These are phyloP conservation scores for Chloromyia formosa DNA, from an alignment of 2,888 invertebrate species.

Conservation along the genomic window DNA sequence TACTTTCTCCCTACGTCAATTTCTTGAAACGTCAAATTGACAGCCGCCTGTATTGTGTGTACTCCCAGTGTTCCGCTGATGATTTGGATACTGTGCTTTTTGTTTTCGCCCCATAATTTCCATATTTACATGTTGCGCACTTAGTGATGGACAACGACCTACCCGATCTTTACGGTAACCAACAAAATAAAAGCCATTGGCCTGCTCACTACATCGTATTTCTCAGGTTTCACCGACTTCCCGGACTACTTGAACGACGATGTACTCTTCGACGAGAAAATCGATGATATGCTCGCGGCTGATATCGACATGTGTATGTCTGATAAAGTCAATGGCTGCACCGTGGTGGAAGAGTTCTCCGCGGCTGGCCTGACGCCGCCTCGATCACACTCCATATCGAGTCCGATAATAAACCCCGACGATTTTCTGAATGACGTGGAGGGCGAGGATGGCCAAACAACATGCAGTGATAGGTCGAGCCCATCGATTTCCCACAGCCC, in stretches of 20 bases:
- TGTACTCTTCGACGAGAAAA: slow-evolving; percentile 33
- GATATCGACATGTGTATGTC: slow-evolving; percentile 27
- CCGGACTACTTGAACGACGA: slow-evolving; percentile 19
- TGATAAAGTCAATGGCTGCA: neutral
- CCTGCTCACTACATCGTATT: neutral
- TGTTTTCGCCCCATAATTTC: neutral
- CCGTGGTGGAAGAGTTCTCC: neutral
- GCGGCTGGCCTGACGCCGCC: neutral
- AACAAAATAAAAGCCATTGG: neutral
- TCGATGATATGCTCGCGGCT: slow-evolving; percentile 34
- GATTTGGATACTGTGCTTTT: neutral
- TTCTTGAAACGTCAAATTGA: neutral
- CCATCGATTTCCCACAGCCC: slow-evolving; percentile 60
- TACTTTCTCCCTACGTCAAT: no score
- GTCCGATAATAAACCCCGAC: slow-evolving; percentile 54
- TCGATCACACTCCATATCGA: neutral
- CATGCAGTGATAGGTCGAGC: slow-evolving; percentile 54
- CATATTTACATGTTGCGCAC: slow-evolving; percentile 7
- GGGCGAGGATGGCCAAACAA: slow-evolving; percentile 48
- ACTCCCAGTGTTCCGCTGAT: neutral
- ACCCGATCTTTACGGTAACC: slow-evolving; percentile 31
- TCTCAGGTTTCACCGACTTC: slow-evolving; percentile 26
- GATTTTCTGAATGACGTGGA: slow-evolving; percentile 58
- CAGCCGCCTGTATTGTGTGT: neutral
- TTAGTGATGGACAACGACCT: slow-evolving; percentile 22